Conservation (phyloP, 1,140 invertebrate species). For the Magallana ariakensis region DNA sequence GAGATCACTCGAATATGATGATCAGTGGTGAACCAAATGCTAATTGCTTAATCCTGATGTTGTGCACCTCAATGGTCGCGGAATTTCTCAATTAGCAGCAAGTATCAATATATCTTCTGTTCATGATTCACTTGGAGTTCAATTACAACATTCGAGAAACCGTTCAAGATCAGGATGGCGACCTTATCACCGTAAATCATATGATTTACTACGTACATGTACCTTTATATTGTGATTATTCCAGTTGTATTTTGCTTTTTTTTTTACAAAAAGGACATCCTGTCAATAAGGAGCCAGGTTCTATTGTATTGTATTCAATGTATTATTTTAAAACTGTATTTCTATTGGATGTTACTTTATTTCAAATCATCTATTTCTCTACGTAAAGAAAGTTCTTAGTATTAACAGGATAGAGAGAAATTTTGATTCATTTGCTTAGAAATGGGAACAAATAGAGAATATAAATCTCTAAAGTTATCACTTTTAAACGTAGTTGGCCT, state of each 20-base stretch:
- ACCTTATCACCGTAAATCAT: background rate
- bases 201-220: no score
- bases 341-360: no score
- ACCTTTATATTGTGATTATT: no score
- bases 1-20: background rate
- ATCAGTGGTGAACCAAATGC: background rate
- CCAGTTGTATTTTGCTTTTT: background rate
- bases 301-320: no score
- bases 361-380: no score
- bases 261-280: no score
- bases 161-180: no score
- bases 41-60: background rate
- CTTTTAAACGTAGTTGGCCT: background rate
- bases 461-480: background rate
- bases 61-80: background rate
- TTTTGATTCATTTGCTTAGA: background rate
- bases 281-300: no score
- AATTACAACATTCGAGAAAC: no score
- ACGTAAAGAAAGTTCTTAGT: no score
- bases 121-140: background rate
- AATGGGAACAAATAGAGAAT: background rate
- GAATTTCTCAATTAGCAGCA: background rate
- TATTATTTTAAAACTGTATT: no score
- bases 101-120: background rate
- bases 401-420: background rate